Percentiles rank a stretch among this genome's conserved stretches.
These are phyloP conservation scores for Anastrepha ludens DNA, from an alignment of 1,140 invertebrate genomes.

Conservation along the genomic window DNA sequence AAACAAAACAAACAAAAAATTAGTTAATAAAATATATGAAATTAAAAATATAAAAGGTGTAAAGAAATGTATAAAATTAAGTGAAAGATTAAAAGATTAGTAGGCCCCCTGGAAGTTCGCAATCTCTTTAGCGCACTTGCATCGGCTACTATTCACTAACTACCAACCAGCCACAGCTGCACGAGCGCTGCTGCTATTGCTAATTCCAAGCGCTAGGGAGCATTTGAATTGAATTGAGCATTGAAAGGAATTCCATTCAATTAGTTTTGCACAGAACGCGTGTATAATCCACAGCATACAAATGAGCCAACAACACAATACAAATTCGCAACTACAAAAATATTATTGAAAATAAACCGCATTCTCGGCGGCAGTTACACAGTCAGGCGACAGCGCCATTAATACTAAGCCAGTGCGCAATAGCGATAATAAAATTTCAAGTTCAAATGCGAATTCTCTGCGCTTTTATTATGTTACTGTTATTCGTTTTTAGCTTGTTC, in stretches of 20 bases:
- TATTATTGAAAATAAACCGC: background rate
- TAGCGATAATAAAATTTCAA: conserved; percentile 61
- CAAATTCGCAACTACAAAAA: background rate
- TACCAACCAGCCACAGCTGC: background rate
- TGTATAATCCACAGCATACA: background rate
- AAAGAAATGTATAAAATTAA: background rate
- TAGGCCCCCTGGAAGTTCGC: background rate
- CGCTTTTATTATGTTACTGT: conserved; percentile 20
- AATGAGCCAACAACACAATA: background rate
- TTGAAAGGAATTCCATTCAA: background rate
- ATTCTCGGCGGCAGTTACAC: background rate
- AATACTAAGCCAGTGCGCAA: conserved; percentile 41
- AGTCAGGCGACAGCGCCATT: background rate
- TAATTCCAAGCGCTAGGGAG: conserved; percentile 1
- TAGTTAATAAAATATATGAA: background rate
- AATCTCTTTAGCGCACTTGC: background rate
- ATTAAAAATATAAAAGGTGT: background rate
- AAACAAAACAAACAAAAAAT: conserved; percentile 46
- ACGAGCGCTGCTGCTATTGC: background rate
- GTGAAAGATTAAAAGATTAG: background rate
- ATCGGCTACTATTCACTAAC: background rate
- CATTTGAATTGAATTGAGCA: background rate
- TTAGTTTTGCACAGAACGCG: background rate
- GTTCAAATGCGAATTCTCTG: conserved; percentile 60
- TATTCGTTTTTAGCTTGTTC: background rate